Evolutionary conservation across 2,888 invertebrate species (phyloP), one percentile per base, ranked within the genome.

Genomic region (Tuberolachnus salignus): DNA sequence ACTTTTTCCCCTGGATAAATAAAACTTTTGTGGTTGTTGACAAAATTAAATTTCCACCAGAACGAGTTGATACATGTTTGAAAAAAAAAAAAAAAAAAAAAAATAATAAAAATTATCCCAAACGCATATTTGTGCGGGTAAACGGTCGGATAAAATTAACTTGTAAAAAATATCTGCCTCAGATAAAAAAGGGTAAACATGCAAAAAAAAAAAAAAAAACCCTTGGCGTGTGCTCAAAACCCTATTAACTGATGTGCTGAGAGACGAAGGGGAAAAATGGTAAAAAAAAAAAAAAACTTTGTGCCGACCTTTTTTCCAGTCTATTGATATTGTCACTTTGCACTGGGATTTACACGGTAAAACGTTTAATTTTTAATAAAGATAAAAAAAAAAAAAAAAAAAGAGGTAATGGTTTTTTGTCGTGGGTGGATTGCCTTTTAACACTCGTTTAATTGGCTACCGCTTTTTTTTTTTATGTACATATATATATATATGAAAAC

Each of bases 301-400:
- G 67, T 21, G 14, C 26, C 34, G 59, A 78, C 75, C 75, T 78
- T 78, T 78, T 73, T 78, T 67, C 67, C 75, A 59, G 75, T 59
- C 67, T 69, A 67, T 78, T 78, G 75, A 78, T 67, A 78, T 67
- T 78, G 75, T 78, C 75, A 78, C 75, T 78, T 78, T 67, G 59
- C 67, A 55, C 59, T 34, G 49, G 67, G 75, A 78, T 78, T 78
- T 78, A 78, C 75, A 78, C 57, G 59, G 75, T 51, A 78, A 67
- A 78, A 78, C 75, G 75, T 59, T 78, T 78, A 78, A 67, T 69
- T 78, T 75, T 75, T 67, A 75, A 75, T 75, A 75, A 67, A 67
- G 66, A 57, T 66, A 75, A 75, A 64, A 53, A 67, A 55, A 55
- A 42, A 21, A 55, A 46, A 69, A 69, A 57, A n/a, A n/a, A 55